A percentile compares a stretch with the other conserved stretches of the same genome.
These are phyloP conservation scores for Channa argus DNA, from an alignment of 2,113 vertebrate species.

Conservation along the genomic window DNA sequence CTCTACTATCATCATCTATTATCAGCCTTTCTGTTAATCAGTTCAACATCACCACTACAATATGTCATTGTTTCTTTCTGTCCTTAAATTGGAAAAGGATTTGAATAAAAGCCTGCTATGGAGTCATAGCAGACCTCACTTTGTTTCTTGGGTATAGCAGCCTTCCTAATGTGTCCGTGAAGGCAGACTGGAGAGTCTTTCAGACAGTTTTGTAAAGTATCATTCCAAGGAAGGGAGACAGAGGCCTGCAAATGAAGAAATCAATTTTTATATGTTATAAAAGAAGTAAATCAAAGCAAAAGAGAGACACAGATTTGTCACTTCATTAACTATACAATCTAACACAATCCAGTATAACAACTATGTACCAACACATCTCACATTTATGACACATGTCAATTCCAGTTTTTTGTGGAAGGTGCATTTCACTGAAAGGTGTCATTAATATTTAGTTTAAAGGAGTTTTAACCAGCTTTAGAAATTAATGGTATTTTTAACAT, in stretches of 20 bases:
- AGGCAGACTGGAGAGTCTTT: neutral
- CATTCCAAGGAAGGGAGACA: too few relatives aligned
- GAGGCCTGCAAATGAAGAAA: too few relatives aligned
- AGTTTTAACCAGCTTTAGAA: too few relatives aligned
- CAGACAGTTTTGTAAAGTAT: too few relatives aligned
- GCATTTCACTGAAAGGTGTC: too few relatives aligned
- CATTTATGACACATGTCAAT: neutral
- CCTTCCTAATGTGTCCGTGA: neutral
- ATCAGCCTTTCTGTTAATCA: neutral
- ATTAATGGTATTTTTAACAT: too few relatives aligned
- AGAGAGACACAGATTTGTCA: neutral
- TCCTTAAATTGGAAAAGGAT: neutral
- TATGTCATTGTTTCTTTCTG: neutral
- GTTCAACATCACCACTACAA: constrained; percentile 9
- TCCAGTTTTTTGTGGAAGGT: neutral
- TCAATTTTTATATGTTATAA: too few relatives aligned
- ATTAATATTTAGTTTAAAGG: too few relatives aligned
- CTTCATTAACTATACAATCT: neutral
- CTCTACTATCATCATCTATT: too few relatives aligned
- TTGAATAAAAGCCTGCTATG: constrained; percentile 8
- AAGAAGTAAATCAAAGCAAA: too few relatives aligned
- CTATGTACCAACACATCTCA: neutral
- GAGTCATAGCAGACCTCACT: neutral
- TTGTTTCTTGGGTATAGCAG: neutral
- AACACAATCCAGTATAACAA: neutral